Evolutionary conservation across 2,113 vertebrate genomes (phyloP).

Genomic region (Piaya cayana): DNA sequence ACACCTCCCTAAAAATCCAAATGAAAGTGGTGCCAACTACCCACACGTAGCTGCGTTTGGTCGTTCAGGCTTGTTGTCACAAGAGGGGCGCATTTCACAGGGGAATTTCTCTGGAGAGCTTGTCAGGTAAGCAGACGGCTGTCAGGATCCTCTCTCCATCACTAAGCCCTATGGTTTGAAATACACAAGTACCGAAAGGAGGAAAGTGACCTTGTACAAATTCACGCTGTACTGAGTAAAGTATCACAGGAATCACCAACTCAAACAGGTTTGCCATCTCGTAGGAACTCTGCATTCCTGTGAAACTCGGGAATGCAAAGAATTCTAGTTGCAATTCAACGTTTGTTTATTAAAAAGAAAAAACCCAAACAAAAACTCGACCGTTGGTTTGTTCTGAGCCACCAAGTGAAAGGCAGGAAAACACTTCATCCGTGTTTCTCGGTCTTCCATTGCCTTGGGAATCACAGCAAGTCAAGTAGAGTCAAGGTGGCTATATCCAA

Average conservation of each 20-base stretch:
- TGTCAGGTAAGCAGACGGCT: background rate
- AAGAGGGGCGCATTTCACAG: background rate
- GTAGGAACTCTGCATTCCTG: background rate
- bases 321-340: background rate
- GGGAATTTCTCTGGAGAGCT: constrained; percentile 18
- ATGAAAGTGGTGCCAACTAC: constrained; percentile 24
- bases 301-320: background rate
- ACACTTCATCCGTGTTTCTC: background rate
- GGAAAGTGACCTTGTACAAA: constrained; percentile 2
- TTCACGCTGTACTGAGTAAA: background rate
- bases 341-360: accelerated
- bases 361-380: background rate
- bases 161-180: constrained; percentile 22
- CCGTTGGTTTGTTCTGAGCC: constrained; percentile 7
- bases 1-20: constrained; percentile 54
- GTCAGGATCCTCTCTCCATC: constrained; percentile 14
- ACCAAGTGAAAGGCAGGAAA: background rate
- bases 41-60: constrained; percentile 32
- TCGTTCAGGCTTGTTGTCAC: constrained; percentile 14
- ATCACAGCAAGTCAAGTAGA: background rate
- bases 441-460: background rate
- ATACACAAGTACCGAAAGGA: background rate
- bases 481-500: background rate
- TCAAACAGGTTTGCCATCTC: constrained; percentile 10
- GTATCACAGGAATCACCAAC: constrained; percentile 24